phyloP scores from a whole-genome alignment of 1,140 invertebrate genomes.

The Stegodyphus mimosarum region DNA sequence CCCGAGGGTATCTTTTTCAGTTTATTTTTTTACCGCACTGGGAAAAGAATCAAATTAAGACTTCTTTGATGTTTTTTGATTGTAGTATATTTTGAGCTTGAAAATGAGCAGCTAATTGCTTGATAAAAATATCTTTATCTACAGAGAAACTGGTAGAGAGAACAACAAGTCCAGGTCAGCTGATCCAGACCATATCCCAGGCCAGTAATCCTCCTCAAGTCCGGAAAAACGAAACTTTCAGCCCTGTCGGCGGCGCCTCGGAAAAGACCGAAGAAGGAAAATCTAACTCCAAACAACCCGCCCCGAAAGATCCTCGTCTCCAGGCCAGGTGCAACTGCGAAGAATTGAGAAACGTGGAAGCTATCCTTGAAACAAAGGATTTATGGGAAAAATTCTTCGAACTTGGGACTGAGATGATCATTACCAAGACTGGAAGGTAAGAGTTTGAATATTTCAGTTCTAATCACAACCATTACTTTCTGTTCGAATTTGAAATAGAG shows the following conservation, averaged over 20 bases:
- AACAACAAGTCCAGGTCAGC: conserved; percentile 50
- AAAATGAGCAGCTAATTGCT: too few relatives aligned
- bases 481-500: background rate
- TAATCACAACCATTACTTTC: background rate
- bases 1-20: too few relatives aligned
- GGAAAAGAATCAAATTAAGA: too few relatives aligned
- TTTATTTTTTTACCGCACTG: too few relatives aligned
- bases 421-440: conserved; percentile 98
- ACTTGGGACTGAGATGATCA: conserved; percentile 98
- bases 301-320: conserved; percentile 29
- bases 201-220: background rate
- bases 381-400: conserved; percentile 94
- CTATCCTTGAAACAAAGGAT: conserved; percentile 90
- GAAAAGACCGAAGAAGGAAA: background rate
- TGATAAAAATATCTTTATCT: background rate
- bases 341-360: conserved; percentile 81
- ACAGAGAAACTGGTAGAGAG: conserved; percentile 60
- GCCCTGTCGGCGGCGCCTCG: background rate
- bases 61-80: too few relatives aligned
- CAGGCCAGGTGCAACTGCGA: conserved; percentile 72
- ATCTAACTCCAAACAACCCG: background rate
- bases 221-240: background rate
- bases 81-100: too few relatives aligned
- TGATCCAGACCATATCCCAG: conserved; percentile 6
- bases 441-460: conserved; percentile 60